Evolutionary conservation across 92 coral and sea anemone genomes (phyloP), one percentile per base, ranked within the genome.

Genomic region (Chrysogorgia sp.): DNA sequence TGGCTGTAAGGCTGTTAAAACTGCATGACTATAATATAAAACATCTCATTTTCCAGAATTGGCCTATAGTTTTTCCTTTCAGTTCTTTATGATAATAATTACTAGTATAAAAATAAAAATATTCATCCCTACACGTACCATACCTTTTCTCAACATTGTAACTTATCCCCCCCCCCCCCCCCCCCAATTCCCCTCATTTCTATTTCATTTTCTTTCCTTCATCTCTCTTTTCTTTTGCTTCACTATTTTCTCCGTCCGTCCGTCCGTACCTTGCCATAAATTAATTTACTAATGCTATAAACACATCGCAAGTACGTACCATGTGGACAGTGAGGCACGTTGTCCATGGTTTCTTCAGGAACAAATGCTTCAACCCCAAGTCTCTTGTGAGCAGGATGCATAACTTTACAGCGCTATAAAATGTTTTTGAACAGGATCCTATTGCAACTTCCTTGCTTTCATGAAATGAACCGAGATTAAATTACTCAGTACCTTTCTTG

Each of bases 301-400:
- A 67, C 7, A 24, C 13, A 24, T 22, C 15, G 9, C 20, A 24
- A 13, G 19, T 13, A 7, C 80, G 28, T 89, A 93, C 98, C 98
- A 32, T 93, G 98, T 34, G 98, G 98, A 23, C 98, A 93, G 7
- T 78, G 30, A 8, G 98, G 98, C 3, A 87, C 85, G 5, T 76
- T 55, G 10, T 47, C 70, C 0, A 60, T 60, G 34, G 87, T 82
- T 32, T 78, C 90, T 35, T 69, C 71, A 0, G 90, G 65, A 47
- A 93, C 41, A 65, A 91, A 91, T 19, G 91, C 98, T 40, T 91
- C 96, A 20, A 93, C 98, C 13, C 98, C 98, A 23, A 83, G 77
- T 66, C 98, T 80, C 64, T 85, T 83, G 34, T 82, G 80, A 40
- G 96, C 90, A 23, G 90, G 76, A 81, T 89, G 98, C 80, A 70